Evolutionary conservation across 2,113 vertebrate species (phyloP).

Genomic region (Ctenodactylus gundi): DNA sequence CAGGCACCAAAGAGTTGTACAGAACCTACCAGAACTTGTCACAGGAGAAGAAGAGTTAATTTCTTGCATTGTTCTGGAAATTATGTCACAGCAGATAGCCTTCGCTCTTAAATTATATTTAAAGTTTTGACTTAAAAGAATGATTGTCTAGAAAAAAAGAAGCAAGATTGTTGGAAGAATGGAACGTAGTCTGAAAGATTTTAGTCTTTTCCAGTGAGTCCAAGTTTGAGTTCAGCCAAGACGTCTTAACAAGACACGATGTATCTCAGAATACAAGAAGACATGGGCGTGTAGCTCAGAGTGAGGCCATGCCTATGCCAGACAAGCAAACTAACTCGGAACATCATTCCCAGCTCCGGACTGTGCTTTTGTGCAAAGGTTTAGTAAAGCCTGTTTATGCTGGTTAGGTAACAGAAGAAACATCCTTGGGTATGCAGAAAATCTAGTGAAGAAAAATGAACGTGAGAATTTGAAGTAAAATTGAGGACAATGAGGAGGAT

Average conservation of each 20-base stretch:
- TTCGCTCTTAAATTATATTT: not conserved
- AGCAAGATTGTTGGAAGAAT: not conserved
- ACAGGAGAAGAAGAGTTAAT: not conserved
- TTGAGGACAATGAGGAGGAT: not conserved
- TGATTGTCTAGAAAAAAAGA: not conserved
- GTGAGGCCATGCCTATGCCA: too few species aligned
- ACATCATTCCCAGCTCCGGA: too few species aligned
- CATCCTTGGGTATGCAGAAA: not conserved
- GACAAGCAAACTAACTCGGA: too few species aligned
- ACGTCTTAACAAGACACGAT: not conserved
- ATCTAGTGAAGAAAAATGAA: not conserved
- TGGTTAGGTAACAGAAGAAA: not conserved
- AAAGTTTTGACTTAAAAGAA: not conserved
- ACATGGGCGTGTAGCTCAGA: not conserved
- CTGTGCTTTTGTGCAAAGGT: not conserved
- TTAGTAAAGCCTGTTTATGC: not conserved
- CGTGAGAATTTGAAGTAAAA: not conserved
- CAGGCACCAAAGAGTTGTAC: not conserved
- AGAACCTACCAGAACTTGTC: not conserved
- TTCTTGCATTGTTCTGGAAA: not conserved
- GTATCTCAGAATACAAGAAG: not conserved
- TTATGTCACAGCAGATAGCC: too few species aligned
- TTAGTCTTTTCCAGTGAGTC: not conserved
- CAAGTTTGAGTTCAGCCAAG: not conserved
- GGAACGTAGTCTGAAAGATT: not conserved